These are phyloP conservation scores for Zaprionus africanus DNA, from an alignment of 1,140 invertebrate species.

Conservation along the genomic window DNA sequence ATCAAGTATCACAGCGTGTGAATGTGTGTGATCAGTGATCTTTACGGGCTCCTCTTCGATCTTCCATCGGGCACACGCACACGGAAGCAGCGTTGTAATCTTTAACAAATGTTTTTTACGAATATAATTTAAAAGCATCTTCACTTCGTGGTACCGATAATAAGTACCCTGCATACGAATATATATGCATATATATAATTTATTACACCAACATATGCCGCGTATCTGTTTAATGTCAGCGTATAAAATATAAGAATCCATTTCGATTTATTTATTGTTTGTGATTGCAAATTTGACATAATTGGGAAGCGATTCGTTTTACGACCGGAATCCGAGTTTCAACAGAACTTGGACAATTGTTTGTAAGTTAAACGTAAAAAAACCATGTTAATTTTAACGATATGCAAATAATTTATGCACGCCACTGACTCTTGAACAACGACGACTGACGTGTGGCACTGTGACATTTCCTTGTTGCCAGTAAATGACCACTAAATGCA, in stretches of 20 bases:
- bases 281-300: conserved; percentile 78
- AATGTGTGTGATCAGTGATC: conserved; percentile 38
- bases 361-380: conserved; percentile 63
- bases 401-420: conserved; percentile 72
- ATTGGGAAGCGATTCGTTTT: conserved; percentile 69
- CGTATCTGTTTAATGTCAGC: conserved; percentile 70
- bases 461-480: conserved; percentile 63
- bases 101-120: conserved; percentile 54
- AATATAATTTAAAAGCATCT: conserved; percentile 46
- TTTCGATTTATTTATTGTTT: conserved; percentile 62
- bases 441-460: conserved; percentile 6
- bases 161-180: conserved; percentile 4
- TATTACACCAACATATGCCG: conserved; percentile 52
- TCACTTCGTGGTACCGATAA: conserved; percentile 3
- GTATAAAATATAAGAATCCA: conserved; percentile 41
- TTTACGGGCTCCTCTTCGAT: conserved; percentile 12
- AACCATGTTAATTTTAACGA: conserved; percentile 60
- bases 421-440: conserved; percentile 33
- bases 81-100: conserved; percentile 60
- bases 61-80: conserved; percentile 28
- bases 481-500: conserved; percentile 1
- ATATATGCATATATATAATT: conserved; percentile 47
- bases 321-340: conserved; percentile 18
- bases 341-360: conserved; percentile 22
- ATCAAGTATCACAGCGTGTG: conserved; percentile 40